Percentiles rank a stretch among this genome's conserved stretches.
Conservation (phyloP, 1,140 invertebrate species). For the Drosophila dunni region DNA sequence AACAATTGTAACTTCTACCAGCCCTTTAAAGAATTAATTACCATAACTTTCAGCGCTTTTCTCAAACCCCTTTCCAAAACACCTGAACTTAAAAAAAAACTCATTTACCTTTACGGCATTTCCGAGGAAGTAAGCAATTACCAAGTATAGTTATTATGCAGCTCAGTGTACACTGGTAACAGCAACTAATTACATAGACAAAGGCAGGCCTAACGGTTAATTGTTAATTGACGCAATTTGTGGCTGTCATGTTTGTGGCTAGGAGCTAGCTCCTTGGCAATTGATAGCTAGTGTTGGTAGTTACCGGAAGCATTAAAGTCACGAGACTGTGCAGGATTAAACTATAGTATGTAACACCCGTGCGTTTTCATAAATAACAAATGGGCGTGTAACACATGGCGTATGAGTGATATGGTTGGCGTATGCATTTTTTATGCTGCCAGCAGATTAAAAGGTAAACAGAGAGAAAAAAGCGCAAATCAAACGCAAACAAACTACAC, state of each 20-base stretch:
- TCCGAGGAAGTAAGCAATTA: neutral
- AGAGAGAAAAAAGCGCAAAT: constrained; percentile 61
- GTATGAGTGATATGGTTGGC: constrained; percentile 66
- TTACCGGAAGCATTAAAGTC: constrained; percentile 15
- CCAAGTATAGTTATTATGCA: constrained; percentile 9
- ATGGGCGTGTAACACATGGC: constrained; percentile 50
- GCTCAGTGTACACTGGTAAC: constrained; percentile 55
- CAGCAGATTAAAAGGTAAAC: constrained; percentile 67
- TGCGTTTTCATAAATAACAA: constrained; percentile 70
- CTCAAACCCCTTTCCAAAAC: too few relatives aligned
- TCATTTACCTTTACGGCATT: too few relatives aligned
- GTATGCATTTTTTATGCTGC: constrained; percentile 66
- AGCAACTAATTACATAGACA: constrained; percentile 28
- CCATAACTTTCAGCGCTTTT: too few relatives aligned
- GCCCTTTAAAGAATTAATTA: too few relatives aligned
- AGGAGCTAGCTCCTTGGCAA: constrained; percentile 15
- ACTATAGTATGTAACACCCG: neutral
- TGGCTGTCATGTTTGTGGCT: constrained; percentile 13
- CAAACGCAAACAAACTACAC: constrained; percentile 61
- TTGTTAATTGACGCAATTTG: constrained; percentile 45
- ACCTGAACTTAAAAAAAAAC: too few relatives aligned
- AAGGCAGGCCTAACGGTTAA: constrained; percentile 51
- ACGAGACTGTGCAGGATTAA: constrained; percentile 20
- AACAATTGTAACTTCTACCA: too few relatives aligned
- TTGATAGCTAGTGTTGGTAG: constrained; percentile 41